A percentile compares a stretch with the other conserved stretches of the same genome.
Evolutionary conservation across 2,888 invertebrate genomes (phyloP).

Genomic region (Invenusta paracnida): DNA sequence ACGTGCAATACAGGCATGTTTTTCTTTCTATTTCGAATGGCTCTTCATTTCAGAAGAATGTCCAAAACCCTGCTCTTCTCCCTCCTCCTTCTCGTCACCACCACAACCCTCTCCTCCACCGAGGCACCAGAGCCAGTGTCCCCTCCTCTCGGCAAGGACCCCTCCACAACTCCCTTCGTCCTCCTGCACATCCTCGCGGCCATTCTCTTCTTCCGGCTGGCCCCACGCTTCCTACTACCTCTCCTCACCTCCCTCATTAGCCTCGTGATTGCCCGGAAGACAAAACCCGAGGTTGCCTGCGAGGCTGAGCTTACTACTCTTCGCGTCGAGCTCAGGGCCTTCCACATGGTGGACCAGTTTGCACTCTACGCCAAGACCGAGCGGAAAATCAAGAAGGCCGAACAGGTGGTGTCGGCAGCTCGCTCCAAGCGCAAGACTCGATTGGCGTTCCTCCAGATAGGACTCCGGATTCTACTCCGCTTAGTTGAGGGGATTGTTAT

Average conservation of each 20-base stretch:
- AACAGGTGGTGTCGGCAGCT: not conserved
- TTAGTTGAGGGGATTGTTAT: not conserved
- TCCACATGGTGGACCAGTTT: not conserved
- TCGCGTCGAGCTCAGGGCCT: not conserved
- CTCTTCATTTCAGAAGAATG: too few relatives aligned
- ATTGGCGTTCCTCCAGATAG: not conserved
- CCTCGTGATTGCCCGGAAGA: not conserved
- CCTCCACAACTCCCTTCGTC: too few relatives aligned
- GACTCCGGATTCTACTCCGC: not conserved
- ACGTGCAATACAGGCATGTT: too few relatives aligned
- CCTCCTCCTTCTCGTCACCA: too few relatives aligned
- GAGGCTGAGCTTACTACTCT: not conserved
- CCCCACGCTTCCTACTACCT: not conserved
- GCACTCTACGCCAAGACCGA: not conserved
- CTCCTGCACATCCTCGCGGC: not conserved
- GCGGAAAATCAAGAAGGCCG: not conserved
- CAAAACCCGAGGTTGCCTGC: not conserved
- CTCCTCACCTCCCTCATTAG: not conserved
- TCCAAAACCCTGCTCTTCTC: too few relatives aligned
- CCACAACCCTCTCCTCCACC: too few relatives aligned
- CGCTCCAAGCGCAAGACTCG: not conserved
- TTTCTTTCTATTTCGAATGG: too few relatives aligned
- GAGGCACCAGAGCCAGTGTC: too few relatives aligned
- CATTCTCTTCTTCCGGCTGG: not conserved
- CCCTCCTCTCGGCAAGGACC: too few relatives aligned